Evolutionary conservation across 2,797 vertebrate genomes (phyloP), one percentile per base, ranked within the genome.

Genomic region (Halcyon chelicuti): DNA sequence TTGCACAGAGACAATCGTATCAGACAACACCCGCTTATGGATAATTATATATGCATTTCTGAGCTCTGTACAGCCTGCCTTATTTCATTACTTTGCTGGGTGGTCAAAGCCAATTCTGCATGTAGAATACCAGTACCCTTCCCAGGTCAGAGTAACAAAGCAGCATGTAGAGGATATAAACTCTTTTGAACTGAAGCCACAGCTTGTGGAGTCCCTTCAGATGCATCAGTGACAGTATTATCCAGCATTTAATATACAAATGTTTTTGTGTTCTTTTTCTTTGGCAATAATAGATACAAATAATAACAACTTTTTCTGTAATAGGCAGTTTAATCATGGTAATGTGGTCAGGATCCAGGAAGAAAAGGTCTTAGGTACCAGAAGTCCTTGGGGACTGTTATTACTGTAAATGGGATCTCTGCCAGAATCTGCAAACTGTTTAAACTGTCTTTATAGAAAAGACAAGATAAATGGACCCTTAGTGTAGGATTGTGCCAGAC

Each of bases 391-490:
- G 86, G 71, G 94, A 85, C 37, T 76, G 96, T 87, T 95, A 71
- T 97, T 94, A 85, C 77, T 94, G 54, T 65, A 97, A 96, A 71
- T 95, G 68, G 96, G 88, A 96, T 39, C 86, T 90, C 84, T 94
- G 96, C 94, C 97, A 98, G 86, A 91, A 82, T 79, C 86, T 90
- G 51, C 26, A 93, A 72, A 42, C 20, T 83, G 29, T 95, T 75
- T 31, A 92, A 72, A 42, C 20, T 85, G 31, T 95, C 77, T 93
- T 96, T 95, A 92, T 72, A 94, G 87, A 95, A 94, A 78, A 88
- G 96, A 97, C 93, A 98, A 97, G 96, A 97, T 96, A 96, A 97
- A 97, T 96, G 82, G 95, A 92, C 80, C 94, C 76, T 94, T 83
- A 95, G 74, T 80, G 35, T 66, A 93, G 67, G 60, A 90, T 90